Evolutionary conservation across 64 coral and sea anemone genomes (phyloP), one percentile per base, ranked within the genome.

Genomic region (Anthopleura sola): DNA sequence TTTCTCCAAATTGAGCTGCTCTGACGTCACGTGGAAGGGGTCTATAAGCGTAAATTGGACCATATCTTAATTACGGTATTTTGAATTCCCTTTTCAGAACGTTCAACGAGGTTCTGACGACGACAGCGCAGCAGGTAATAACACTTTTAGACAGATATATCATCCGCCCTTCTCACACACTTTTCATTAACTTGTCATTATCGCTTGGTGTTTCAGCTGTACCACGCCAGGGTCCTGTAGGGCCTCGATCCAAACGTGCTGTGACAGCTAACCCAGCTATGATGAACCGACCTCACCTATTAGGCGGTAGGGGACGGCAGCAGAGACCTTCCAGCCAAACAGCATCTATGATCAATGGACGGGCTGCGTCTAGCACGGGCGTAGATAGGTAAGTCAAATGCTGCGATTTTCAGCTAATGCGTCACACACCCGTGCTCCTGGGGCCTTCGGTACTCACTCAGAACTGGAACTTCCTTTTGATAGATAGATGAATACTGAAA

Each of bases 211-310:
- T 54, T 36, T 6, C 75, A 87, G 40, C 10, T 53, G 49, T 49
- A 34, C 66, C 66, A 81, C 76, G 44, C 37, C 76, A 79, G 38
- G 76, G 85, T 18, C 53, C 93, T 50, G 86, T 95, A 18, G 89
- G 86, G 49, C 94, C 94, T 68, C 87, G 94, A 37, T 92, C 94
- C 3, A 97, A 93, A 68, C 87, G 94, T 33, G 87, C 90, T 6
- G 94, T 86, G 21, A 92, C 94, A 13, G 94, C 68, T 11, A 97
- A 97, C 75, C 94, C 90, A 0, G 84, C 84, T 55, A 88, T 88
- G 53, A 90, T 97, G 90, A 92, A 82, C 28, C 86, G 94, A 0
- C 94, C 94, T 33, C 92, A 92, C 78, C 36, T 95, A 37, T 20
- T 92, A 50, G 90, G 83, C 2, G 64, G 74, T 8, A 80, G 85